Evolutionary conservation across 2,797 vertebrate species (phyloP), one percentile per base, ranked within the genome.

Genomic region (Macroramphosus scolopax): DNA sequence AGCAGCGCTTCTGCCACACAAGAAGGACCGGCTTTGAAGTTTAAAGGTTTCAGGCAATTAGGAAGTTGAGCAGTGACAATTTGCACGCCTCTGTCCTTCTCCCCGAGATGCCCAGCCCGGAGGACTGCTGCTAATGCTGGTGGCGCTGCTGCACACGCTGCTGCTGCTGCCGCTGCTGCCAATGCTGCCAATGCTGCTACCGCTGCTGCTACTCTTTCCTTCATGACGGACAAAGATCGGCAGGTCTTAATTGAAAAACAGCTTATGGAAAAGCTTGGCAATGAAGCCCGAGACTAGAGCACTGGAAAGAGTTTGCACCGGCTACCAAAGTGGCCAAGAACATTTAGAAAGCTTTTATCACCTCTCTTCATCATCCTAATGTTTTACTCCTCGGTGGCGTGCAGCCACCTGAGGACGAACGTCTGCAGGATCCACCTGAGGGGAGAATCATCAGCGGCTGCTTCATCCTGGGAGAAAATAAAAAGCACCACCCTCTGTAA

Each of bases 41-140:
- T 55, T 26, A 49, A 63, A 72, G 72, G 68, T 77, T 78, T 74
- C 62, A 56, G 59, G 54, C 80, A 79, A 81, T 83, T 83, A 78
- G 68, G 67, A 75, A 41, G 63, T 77, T 71, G 62, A 70, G 71
- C 72, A 15, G 74, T 75, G 76, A 85, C 80, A 81, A 81, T 86
- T 81, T 76, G 77, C 80, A 80, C 35, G 64, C 57, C 72, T 80
- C 70, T 52, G 60, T 79, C 73, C 68, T 58, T 63, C 54, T 54
- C 50, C n/a, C 61, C 13, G 56, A 63, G 50, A 70, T 65, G 62
- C 34, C 10, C 16, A 13, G 36, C 57, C 59, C 66, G 0, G 16
- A 45, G 62, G 62, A 52, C 56, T 11, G 43, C 61, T 44, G 41
- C 51, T 38, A 49, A 72, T 37, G 57, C 41, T 28, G 37, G 58